Conservation (phyloP, 2,888 invertebrate genomes). For the Dynastes maya region DNA sequence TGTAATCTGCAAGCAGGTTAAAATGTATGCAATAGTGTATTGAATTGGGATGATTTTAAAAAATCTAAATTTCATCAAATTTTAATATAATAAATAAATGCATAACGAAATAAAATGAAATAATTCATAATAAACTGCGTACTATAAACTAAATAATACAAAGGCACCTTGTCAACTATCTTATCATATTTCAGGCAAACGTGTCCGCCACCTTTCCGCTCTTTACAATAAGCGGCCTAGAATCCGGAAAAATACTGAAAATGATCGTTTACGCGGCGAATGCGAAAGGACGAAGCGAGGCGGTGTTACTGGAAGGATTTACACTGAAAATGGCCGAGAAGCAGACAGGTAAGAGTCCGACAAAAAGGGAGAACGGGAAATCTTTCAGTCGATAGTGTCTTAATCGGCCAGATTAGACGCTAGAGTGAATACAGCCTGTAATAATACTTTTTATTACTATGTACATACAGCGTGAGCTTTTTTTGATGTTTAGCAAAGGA, state of each 20-base stretch:
- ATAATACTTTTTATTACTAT: constrained; percentile 21
- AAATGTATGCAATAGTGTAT: no score
- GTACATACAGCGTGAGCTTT: no score
- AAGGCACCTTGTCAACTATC: no score
- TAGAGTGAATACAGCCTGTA: neutral
- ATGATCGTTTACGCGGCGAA: constrained; percentile 89
- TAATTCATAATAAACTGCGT: no score
- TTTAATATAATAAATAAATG: no score
- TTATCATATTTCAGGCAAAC: constrained; percentile 72
- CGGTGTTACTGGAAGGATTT: constrained; percentile 80
- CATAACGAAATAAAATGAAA: no score
- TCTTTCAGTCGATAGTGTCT: neutral
- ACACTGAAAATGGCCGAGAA: constrained; percentile 84
- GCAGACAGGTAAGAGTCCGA: constrained; percentile 78
- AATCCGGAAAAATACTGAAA: constrained; percentile 84
- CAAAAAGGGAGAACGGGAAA: neutral
- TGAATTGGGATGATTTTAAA: no score
- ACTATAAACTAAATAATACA: no score
- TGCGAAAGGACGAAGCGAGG: constrained; percentile 86
- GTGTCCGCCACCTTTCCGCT: constrained; percentile 81
- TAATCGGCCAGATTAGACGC: constrained; percentile 1
- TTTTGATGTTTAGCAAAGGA: no score
- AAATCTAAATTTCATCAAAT: no score
- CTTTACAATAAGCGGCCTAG: constrained; percentile 84
- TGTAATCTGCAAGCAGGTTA: no score